Base-by-base conservation (phyloP, 2,888 invertebrate genomes). In the Vandiemenella viatica region DNA sequence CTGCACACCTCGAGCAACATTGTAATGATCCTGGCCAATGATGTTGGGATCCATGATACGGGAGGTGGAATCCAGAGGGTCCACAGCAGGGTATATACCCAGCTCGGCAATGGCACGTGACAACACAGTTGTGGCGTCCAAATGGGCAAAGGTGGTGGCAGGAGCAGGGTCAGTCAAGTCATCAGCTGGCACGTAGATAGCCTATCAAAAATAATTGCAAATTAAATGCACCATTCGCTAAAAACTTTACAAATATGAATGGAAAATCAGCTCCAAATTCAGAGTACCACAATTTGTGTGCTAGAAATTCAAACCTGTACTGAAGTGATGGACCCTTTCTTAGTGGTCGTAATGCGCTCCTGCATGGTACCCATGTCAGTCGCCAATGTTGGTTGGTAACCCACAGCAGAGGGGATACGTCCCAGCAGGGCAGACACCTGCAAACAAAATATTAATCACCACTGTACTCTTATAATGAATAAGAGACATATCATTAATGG, bases 281-380 rank as follows among this genome's bases (percentile, higher is more conserved):
- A n/a, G n/a, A n/a, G n/a, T n/a, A n/a, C n/a, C n/a, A n/a, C n/a
- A n/a, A n/a, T n/a, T n/a, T n/a, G n/a, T n/a, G n/a, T 74, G 52
- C 3, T 44, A 37, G 22, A 10, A 18, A 21, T 2, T n/a, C n/a
- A 42, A 55, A 69, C 69, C 75, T 90, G 90, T 60, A 92, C 91
- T 55, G 90, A 90, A 51, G 92, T 92, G 65, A 92, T 92, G 60
- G 91, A 92, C 56, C 92, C 92, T 62, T 88, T 83, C 67, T 83
- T 91, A 53, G 92, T 92, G 58, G 92, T 91, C 55, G 92, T 92
- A 68, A 92, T 92, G 62, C 92, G 72, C 69, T 93, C 92, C 77
- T 93, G 92, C 91, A 92, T 90, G 63, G 80, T 84, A 73, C 92
- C 92, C 92, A 92, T 92, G 75, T 92, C 92, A 57, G 91, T 92